Conservation (phyloP, 2,888 invertebrate species). For the Coelopa pilipes region DNA sequence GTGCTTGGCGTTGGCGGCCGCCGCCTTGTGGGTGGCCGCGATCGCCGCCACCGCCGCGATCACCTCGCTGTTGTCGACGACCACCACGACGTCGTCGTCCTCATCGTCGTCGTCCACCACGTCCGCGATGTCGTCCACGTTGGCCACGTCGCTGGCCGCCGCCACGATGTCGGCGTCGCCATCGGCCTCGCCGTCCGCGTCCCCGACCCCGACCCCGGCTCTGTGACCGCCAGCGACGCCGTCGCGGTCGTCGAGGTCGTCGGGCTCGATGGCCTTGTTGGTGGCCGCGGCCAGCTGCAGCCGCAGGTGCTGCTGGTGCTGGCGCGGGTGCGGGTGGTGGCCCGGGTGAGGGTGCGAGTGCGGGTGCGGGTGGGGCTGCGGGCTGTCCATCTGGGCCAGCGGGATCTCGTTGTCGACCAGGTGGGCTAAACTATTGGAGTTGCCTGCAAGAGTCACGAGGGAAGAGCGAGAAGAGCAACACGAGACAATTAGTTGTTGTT, state of each 20-base stretch:
- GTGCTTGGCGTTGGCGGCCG: conserved; percentile 45
- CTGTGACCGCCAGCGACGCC: conserved; percentile 33
- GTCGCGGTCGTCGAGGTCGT: conserved; percentile 38
- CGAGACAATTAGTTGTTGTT: conserved; percentile 11
- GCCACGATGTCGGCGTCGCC: conserved; percentile 35
- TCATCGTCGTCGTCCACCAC: conserved; percentile 33
- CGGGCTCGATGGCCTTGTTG: conserved; percentile 45
- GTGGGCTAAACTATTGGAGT: conserved; percentile 75
- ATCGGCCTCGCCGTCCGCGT: conserved; percentile 48
- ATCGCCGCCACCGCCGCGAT: conserved; percentile 65
- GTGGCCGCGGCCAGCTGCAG: conserved; percentile 45
- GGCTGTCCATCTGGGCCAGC: conserved; percentile 68
- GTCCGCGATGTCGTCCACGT: conserved; percentile 51
- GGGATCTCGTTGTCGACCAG: conserved; percentile 75
- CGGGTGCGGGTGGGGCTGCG: conserved; percentile 49
- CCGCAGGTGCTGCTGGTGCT: conserved; percentile 57
- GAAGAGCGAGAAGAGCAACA: conserved; percentile 26
- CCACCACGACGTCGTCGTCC: conserved; percentile 57
- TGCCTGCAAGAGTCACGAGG: conserved; percentile 67
- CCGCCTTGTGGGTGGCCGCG: conserved; percentile 58
- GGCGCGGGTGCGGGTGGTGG: conserved; percentile 1
- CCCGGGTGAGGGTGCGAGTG: conserved; percentile 35
- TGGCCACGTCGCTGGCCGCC: conserved; percentile 40
- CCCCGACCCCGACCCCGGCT: conserved; percentile 46
- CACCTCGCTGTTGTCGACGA: conserved; percentile 61